Percentiles rank a stretch among this genome's conserved stretches.
Evolutionary conservation across 1,140 invertebrate species (phyloP).

Genomic region (Brachystomella parvula): DNA sequence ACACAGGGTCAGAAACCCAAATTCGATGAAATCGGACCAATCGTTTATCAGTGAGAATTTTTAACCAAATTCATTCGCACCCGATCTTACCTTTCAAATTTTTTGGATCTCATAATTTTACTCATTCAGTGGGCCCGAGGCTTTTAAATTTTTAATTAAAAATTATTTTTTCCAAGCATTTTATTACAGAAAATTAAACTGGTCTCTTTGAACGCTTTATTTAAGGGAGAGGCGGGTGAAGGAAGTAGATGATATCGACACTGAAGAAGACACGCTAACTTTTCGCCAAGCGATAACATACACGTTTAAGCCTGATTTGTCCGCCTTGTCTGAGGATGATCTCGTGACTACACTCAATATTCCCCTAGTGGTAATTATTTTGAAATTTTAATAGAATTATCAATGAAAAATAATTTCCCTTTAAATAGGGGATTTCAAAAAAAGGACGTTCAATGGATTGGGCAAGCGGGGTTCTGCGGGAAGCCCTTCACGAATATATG

Average conservation of each 20-base stretch:
- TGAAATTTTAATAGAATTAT: neutral
- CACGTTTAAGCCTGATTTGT: constrained; percentile 24
- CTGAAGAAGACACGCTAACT: constrained; percentile 23
- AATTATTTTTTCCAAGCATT: too few relatives aligned
- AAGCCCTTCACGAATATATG: constrained; percentile 11
- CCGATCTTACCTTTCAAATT: too few relatives aligned
- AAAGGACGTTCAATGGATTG: neutral
- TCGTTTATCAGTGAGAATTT: constrained; percentile 22
- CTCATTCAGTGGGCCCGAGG: too few relatives aligned
- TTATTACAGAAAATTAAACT: too few relatives aligned
- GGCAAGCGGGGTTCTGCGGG: neutral
- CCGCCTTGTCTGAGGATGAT: constrained; percentile 20
- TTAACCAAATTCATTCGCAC: too few relatives aligned
- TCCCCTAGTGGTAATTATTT: constrained; percentile 21
- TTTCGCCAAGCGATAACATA: constrained; percentile 28
- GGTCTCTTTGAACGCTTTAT: too few relatives aligned
- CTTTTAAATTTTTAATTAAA: too few relatives aligned
- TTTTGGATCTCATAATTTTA: too few relatives aligned
- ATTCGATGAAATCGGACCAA: constrained; percentile 21
- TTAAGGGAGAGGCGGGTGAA: neutral
- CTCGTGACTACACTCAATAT: constrained; percentile 23
- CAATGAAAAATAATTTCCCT: neutral
- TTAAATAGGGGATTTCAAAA: neutral
- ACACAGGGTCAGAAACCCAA: neutral
- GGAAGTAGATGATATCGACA: neutral